Conservation (phyloP, 2,888 invertebrate genomes). For the Chymomyza caudatula region DNA sequence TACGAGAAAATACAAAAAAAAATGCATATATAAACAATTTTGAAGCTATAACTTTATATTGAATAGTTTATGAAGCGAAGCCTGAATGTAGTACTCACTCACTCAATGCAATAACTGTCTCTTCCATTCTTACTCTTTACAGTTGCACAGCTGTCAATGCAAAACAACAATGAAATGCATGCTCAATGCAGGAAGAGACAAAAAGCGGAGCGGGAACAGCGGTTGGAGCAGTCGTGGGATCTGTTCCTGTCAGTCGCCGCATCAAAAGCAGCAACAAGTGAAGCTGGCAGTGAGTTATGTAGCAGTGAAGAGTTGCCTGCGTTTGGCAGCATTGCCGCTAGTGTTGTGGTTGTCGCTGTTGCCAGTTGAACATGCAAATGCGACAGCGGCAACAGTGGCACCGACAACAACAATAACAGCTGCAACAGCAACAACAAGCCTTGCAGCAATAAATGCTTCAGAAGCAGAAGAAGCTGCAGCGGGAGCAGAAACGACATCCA, state of each 20-base stretch:
- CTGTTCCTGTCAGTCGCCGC: slow-evolving; percentile 29
- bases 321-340: slow-evolving; percentile 20
- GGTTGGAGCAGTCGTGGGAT: slow-evolving; percentile 25
- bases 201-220: slow-evolving; percentile 52
- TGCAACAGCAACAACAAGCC: slow-evolving; percentile 20
- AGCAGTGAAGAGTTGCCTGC: slow-evolving; percentile 7
- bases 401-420: slow-evolving; percentile 28
- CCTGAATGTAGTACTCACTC: not conserved
- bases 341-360: slow-evolving; percentile 48
- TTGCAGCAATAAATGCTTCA: slow-evolving; percentile 26
- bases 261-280: slow-evolving; percentile 16
- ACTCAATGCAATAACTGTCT: no score
- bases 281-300: not conserved
- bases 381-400: slow-evolving; percentile 35
- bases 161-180: slow-evolving; percentile 77
- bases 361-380: slow-evolving; percentile 54
- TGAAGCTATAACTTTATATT: no score
- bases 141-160: slow-evolving; percentile 72
- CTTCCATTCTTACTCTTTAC: slow-evolving; percentile 14
- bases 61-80: no score
- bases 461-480: slow-evolving; percentile 25
- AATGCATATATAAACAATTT: no score
- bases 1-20: no score
- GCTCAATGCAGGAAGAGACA: slow-evolving; percentile 71
- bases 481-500: slow-evolving; percentile 10